These are phyloP conservation scores for Philaethria dido DNA, from an alignment of 2,888 invertebrate species.

Conservation along the genomic window DNA sequence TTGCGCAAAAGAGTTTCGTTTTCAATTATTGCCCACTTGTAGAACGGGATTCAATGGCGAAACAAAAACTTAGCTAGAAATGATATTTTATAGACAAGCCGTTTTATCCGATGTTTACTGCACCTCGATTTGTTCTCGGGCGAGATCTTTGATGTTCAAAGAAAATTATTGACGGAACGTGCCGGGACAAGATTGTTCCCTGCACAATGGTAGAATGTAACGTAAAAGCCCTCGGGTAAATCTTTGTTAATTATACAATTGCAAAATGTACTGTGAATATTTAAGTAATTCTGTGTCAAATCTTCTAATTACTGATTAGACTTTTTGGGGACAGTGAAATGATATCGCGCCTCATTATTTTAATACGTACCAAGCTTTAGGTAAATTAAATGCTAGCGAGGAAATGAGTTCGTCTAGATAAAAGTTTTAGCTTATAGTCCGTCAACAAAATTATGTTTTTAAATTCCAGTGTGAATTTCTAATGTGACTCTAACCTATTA, in stretches of 20 bases:
- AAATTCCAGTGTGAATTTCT: constrained; percentile 29
- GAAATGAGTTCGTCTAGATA: constrained; percentile 72
- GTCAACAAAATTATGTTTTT: constrained; percentile 51
- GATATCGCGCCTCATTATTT: constrained; percentile 71
- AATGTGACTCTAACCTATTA: constrained; percentile 20
- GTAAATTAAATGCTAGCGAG: constrained; percentile 73
- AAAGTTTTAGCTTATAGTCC: constrained; percentile 70
- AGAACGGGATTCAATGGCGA: constrained; percentile 78
- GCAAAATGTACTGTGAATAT: constrained; percentile 53
- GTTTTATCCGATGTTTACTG: constrained; percentile 80
- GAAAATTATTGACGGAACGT: constrained; percentile 82
- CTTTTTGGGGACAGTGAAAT: constrained; percentile 65
- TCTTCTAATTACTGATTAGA: constrained; percentile 57
- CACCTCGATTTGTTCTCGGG: constrained; percentile 76
- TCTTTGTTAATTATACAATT: constrained; percentile 57
- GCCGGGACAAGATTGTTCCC: constrained; percentile 66
- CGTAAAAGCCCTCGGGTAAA: constrained; percentile 55
- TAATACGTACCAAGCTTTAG: constrained; percentile 68
- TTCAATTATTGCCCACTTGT: constrained; percentile 85
- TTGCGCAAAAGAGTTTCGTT: constrained; percentile 80
- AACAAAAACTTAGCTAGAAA: constrained; percentile 77
- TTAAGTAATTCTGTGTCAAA: constrained; percentile 49
- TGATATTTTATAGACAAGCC: constrained; percentile 81
- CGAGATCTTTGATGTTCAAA: constrained; percentile 78
- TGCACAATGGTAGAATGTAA: constrained; percentile 57